A percentile compares a stretch with the other conserved stretches of the same genome.
phyloP scores from a whole-genome alignment of 2,113 vertebrate genomes.

The Danionella cerebrum region DNA sequence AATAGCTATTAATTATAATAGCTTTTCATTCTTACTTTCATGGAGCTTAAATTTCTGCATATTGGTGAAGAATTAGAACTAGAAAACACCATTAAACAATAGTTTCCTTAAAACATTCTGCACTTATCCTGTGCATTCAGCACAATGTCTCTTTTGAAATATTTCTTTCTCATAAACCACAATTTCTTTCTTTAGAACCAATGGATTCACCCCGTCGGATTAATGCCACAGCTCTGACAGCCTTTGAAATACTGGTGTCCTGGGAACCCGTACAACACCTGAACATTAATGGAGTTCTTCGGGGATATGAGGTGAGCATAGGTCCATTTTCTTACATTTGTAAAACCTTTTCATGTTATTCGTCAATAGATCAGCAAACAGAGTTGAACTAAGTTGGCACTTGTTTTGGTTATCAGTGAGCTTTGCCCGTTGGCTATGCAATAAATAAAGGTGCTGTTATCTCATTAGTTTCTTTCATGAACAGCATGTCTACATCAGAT shows the following conservation, averaged over 20 bases:
- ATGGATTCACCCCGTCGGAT: conserved; percentile 74
- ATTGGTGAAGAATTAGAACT: too few relatives aligned
- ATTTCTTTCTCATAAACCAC: too few relatives aligned
- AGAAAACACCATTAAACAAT: too few relatives aligned
- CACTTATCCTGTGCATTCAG: too few relatives aligned
- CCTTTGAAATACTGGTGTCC: conserved; percentile 86
- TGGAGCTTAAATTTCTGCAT: too few relatives aligned
- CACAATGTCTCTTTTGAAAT: too few relatives aligned
- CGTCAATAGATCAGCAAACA: background rate
- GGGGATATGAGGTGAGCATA: conserved; percentile 84
- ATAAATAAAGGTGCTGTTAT: background rate
- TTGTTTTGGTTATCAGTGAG: background rate
- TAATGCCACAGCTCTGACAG: conserved; percentile 72
- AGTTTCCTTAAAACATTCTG: too few relatives aligned
- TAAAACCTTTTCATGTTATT: background rate
- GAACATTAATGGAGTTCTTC: conserved; percentile 72
- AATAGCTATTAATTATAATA: too few relatives aligned
- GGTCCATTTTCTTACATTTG: background rate
- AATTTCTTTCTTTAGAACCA: conserved; percentile 72
- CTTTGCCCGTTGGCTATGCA: background rate
- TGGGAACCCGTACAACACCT: conserved; percentile 81
- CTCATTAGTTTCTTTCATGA: background rate
- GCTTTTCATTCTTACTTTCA: too few relatives aligned
- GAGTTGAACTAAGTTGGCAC: background rate
- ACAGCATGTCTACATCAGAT: background rate